Base-by-base conservation (phyloP, 2,113 vertebrate species). In the Nematolebias whitei region DNA sequence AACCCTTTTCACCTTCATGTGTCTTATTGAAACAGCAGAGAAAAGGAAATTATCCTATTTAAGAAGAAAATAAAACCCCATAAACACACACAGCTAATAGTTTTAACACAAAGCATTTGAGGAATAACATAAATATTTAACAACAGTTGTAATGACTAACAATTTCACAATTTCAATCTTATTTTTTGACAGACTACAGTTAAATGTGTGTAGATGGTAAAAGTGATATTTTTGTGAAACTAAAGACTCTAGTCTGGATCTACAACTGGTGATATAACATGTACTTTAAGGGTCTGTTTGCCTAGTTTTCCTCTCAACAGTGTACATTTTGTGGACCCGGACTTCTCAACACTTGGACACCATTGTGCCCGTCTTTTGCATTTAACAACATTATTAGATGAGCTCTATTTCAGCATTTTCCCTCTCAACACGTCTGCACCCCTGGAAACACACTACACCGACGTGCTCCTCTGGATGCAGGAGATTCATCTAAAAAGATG, bases 21-120 rank as follows among this genome's bases (percentile, higher is more conserved):
- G 71, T 75, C 77, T 85, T 78, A 57, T 75, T 84, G 80, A 77
- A 83, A 70, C 61, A 41, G 59, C 11, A 24, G 48, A 65, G 73
- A 81, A 73, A 74, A 19, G 64, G 43, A 49, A 79, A 59, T 72
- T 66, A 65, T 68, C 63, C 48, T 12, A 53, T 57, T 76, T 72
- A 26, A 69, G 63, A 16, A 63, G 32, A 49, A 65, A 39, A 43
- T 1, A 60, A 52, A 55, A 59, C 5, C 22, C 53, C 1, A 0
- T 32, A 40, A 24, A 24, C 12, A 56, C 24, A 55, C 9, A n/a
- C 38, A 20, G 15, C 52, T 24, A 35, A 13, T 29, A 68, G 47
- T 38, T 69, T 55, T 1, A 44, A 20, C 4, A 4, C 39, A 20
- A 12, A 16, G 32, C 26, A 29, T 29, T 4, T 7, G 7, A 41